These are phyloP conservation scores for Lithophane semibrunnea DNA, from an alignment of 2,888 invertebrate genomes.

Conservation along the genomic window DNA sequence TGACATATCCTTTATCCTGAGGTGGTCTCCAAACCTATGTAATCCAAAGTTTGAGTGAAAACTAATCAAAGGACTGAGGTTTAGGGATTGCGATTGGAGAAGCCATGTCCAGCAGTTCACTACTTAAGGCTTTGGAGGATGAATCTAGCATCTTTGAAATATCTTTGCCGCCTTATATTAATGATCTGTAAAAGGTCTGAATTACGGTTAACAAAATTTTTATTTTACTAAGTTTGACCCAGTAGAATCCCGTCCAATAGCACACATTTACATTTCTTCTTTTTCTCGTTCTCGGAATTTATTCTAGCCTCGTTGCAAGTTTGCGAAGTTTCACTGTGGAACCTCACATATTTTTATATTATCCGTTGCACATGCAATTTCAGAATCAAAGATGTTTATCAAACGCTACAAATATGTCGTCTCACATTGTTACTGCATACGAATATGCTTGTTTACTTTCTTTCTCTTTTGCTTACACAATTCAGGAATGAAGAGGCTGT, in stretches of 20 bases:
- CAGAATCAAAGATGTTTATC: constrained; percentile 47
- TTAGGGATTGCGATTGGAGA: background rate
- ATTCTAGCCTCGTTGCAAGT: constrained; percentile 35
- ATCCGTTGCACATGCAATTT: constrained; percentile 48
- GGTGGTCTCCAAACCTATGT: too few species aligned
- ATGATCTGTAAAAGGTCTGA: background rate
- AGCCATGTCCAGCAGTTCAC: background rate
- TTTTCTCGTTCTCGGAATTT: constrained; percentile 39
- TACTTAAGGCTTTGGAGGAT: background rate
- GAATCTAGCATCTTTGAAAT: background rate
- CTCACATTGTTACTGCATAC: constrained; percentile 34
- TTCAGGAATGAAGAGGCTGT: background rate
- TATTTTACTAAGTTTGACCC: background rate
- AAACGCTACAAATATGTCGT: constrained; percentile 35
- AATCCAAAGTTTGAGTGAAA: background rate
- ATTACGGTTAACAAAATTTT: background rate
- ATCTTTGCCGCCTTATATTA: background rate
- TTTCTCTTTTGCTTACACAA: background rate
- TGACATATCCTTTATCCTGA: background rate
- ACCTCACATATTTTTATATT: constrained; percentile 47
- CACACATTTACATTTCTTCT: constrained; percentile 53
- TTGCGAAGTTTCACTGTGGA: constrained; percentile 39
- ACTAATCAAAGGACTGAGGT: background rate
- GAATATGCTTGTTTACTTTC: constrained; percentile 14
- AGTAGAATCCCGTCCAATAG: constrained; percentile 24